Percentiles rank a stretch among this genome's conserved stretches.
These are phyloP conservation scores for Harlomillsia oculata DNA, from an alignment of 1,140 invertebrate species.

Conservation along the genomic window DNA sequence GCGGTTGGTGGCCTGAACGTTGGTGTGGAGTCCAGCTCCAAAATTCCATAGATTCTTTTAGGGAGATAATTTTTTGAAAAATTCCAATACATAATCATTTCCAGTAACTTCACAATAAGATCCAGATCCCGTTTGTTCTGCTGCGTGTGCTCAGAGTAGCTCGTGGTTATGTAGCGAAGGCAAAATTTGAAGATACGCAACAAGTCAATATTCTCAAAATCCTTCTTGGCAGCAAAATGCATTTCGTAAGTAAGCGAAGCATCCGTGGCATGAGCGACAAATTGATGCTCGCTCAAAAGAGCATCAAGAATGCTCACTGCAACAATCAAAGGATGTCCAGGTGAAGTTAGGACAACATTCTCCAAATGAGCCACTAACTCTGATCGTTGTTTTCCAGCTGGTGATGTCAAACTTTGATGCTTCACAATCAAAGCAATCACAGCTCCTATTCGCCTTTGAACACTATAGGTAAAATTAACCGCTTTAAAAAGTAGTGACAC, in stretches of 20 bases:
- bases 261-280: conserved; percentile 70
- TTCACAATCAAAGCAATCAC: conserved; percentile 33
- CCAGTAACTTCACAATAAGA: conserved; percentile 25
- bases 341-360: conserved; percentile 10
- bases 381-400: conserved; percentile 24
- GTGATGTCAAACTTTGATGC: conserved; percentile 25
- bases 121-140: conserved; percentile 19
- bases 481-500: not conserved
- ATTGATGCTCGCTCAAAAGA: conserved; percentile 77
- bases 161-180: conserved; percentile 39
- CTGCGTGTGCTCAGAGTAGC: conserved; percentile 6
- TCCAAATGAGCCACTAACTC: conserved; percentile 24
- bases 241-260: conserved; percentile 75
- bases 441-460: conserved; percentile 19
- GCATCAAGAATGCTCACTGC: conserved; percentile 71
- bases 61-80: conserved; percentile 45
- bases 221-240: conserved; percentile 70
- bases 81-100: conserved; percentile 33
- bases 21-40: conserved; percentile 43
- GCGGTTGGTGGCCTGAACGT: conserved; percentile 26
- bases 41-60: conserved; percentile 57
- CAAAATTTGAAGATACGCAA: conserved; percentile 61
- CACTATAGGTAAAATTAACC: conserved; percentile 20
- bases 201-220: conserved; percentile 57
- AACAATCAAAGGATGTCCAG: conserved; percentile 43